A percentile compares a stretch with the other conserved stretches of the same genome.
Evolutionary conservation across 1,140 invertebrate species (phyloP).

Genomic region (Coptotermes formosanus): DNA sequence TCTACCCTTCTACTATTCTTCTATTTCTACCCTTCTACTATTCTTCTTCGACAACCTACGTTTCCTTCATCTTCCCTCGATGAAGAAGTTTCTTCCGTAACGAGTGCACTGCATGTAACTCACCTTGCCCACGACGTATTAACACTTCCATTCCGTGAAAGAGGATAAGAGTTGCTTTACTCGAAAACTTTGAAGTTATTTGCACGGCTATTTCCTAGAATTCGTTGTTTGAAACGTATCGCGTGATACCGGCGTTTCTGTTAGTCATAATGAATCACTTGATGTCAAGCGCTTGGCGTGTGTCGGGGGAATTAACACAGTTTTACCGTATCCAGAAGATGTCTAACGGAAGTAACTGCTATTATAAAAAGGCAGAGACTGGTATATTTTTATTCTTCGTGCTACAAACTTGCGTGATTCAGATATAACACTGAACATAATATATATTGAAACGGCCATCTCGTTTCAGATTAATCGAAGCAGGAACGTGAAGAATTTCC

Average conservation of each 20-base stretch:
- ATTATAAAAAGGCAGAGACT: neutral
- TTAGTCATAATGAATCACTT: neutral
- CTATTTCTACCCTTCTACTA: no score
- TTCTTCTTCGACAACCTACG: no score
- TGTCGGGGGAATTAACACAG: neutral
- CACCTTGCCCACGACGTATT: no score
- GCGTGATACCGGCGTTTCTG: neutral
- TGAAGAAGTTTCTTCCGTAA: no score
- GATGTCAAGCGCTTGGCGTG: neutral
- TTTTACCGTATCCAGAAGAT: neutral
- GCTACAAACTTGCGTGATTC: neutral
- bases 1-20: no score
- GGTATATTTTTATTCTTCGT: neutral
- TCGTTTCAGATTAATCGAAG: no score
- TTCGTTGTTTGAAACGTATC: neutral
- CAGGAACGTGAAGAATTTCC: no score
- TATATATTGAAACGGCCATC: no score
- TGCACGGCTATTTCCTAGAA: neutral
- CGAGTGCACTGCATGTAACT: no score
- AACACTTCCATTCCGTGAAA: neutral
- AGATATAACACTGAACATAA: neutral
- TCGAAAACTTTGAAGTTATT: neutral
- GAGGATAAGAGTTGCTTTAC: neutral
- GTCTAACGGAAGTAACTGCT: neutral
- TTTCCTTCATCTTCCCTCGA: no score